phyloP scores from a whole-genome alignment of 2,888 invertebrate genomes.

The Drosophila anomelani region DNA sequence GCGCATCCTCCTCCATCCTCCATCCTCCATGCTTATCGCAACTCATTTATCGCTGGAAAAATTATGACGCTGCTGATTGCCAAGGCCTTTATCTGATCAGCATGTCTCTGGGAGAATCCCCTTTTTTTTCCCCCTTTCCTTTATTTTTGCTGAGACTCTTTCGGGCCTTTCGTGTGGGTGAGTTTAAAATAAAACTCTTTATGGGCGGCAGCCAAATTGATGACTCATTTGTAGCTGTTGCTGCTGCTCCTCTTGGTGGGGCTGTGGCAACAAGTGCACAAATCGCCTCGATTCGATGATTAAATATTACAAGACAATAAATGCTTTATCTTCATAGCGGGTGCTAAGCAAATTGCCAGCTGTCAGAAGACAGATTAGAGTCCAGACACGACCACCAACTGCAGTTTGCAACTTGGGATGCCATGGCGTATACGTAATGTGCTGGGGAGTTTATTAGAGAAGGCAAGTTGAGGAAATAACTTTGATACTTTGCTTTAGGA shows the following conservation, averaged over 20 bases:
- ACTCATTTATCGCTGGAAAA: conserved; percentile 83
- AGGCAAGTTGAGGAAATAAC: no score
- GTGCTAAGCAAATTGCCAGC: conserved; percentile 71
- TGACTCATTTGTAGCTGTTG: conserved; percentile 63
- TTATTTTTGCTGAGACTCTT: not conserved
- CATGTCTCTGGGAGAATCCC: conserved; percentile 16
- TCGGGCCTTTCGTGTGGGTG: conserved; percentile 60
- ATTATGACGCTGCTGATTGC: conserved; percentile 82
- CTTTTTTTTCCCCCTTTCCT: not conserved
- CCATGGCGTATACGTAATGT: conserved; percentile 31
- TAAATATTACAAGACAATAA: conserved; percentile 77
- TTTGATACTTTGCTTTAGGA: not conserved
- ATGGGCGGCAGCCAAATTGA: conserved; percentile 59
- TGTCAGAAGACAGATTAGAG: conserved; percentile 72
- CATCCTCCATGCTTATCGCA: conserved; percentile 70
- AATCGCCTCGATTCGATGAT: conserved; percentile 63
- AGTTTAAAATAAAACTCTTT: conserved; percentile 54
- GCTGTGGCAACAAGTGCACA: conserved; percentile 67
- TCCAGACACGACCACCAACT: conserved; percentile 54
- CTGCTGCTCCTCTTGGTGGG: not conserved
- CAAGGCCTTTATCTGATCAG: conserved; percentile 75
- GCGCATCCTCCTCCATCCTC: conserved; percentile 46
- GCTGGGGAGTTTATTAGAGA: conserved; percentile 2
- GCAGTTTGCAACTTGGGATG: not conserved
- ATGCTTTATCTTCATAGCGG: conserved; percentile 73